Evolutionary conservation across 2,888 invertebrate genomes (phyloP), one percentile per base, ranked within the genome.

Genomic region (Sminthurinus aureus): DNA sequence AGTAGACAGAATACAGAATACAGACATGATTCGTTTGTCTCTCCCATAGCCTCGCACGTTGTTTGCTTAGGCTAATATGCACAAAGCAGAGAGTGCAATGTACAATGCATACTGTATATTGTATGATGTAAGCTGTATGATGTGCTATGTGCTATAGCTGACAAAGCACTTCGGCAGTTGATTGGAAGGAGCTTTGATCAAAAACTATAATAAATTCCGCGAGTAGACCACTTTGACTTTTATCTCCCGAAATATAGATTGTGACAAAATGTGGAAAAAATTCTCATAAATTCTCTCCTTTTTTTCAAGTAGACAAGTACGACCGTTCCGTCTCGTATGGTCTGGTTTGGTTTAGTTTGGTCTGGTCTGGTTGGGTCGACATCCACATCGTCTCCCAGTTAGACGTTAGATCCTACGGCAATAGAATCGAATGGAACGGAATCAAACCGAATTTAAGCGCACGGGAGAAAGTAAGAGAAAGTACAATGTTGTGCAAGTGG

Each of bases 171-270:
- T 73, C 9, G 81, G 50, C 69, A 24, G 75, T 79, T 79, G 83
- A 84, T 84, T 83, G 76, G 74, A 75, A 73, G 69, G 81, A 78
- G 74, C 83, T 84, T 87, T 85, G 85, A 85, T 83, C 79, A 84
- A 79, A 81, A 84, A 84, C 82, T 79, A 84, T 84, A 87, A 87
- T 87, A 87, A 87, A 87, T 87, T 87, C 84, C 79, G 84, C 84
- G 83, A 85, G 83, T 71, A 85, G 85, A 83, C 83, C 84, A 86
- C 38, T 86, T 83, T 86, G 85, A 86, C 86, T 86, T 86, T 87
- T 87, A 87, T 87, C 86, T 85, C 71, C 83, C 82, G n/a, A 85
- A 86, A 85, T 86, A 85, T 87, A 86, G 77, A 84, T 82, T 38
- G 81, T 77, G 82, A 84, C 79, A 85, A 38, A 38, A 83, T 78